Conservation (phyloP, 2,888 invertebrate genomes). For the Ormyrus pomaceus region DNA sequence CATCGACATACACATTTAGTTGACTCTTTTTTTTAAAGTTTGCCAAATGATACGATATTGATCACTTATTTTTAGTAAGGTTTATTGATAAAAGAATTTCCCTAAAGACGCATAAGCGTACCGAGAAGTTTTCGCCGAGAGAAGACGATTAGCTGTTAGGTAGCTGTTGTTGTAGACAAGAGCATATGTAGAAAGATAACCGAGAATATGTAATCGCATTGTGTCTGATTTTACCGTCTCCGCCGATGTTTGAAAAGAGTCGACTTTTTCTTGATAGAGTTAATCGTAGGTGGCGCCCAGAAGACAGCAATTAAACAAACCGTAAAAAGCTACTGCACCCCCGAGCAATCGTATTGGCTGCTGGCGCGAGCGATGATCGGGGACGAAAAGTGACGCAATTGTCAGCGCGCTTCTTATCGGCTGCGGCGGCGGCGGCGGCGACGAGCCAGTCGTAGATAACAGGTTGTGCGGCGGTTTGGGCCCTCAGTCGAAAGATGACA, state of each 20-base stretch:
- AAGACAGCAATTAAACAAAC: neutral
- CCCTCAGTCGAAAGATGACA: conserved; percentile 70
- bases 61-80: too few relatives aligned
- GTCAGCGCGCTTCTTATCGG: neutral
- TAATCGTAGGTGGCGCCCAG: conserved; percentile 10
- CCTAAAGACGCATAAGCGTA: neutral
- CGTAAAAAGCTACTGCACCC: neutral
- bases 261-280: too few relatives aligned
- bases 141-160: neutral
- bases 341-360: too few relatives aligned
- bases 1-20: neutral
- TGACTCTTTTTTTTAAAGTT: neutral
- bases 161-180: neutral
- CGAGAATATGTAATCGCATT: neutral
- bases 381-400: neutral
- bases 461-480: conserved; percentile 59
- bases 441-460: conserved; percentile 62
- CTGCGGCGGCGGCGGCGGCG: conserved; percentile 2
- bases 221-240: neutral
- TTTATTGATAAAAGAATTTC: too few relatives aligned
- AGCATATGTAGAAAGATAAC: neutral
- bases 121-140: neutral
- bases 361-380: neutral
- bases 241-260: too few relatives aligned
- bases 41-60: too few relatives aligned